Evolutionary conservation across 2,888 invertebrate species (phyloP).

Genomic region (Polymixis flavicincta): DNA sequence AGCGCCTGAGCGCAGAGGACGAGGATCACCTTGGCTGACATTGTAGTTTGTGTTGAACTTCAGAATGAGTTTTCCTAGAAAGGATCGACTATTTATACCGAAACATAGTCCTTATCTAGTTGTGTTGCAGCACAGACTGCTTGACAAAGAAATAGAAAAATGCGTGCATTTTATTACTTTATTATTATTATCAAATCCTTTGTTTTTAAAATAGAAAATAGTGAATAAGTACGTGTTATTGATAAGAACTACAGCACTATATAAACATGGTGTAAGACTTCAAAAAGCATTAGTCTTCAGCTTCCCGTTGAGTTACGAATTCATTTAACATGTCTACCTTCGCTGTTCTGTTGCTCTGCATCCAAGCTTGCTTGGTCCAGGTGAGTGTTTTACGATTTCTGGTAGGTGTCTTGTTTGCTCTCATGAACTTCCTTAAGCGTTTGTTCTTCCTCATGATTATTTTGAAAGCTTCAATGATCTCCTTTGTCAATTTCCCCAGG

Average conservation of each 20-base stretch:
- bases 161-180: neutral
- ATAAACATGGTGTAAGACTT: neutral
- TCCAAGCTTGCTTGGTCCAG: slow-evolving; percentile 52
- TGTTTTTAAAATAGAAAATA: neutral
- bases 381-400: neutral
- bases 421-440: neutral
- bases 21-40: slow-evolving; percentile 26
- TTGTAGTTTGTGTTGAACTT: slow-evolving; percentile 1
- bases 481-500: no score
- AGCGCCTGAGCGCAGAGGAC: slow-evolving; percentile 26
- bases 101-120: neutral
- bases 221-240: neutral
- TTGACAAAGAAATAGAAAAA: neutral
- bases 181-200: neutral
- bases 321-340: neutral
- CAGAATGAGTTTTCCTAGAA: neutral
- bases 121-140: slow-evolving; percentile 3
- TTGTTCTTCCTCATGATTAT: neutral
- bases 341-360: slow-evolving; percentile 6
- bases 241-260: neutral
- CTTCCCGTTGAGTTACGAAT: slow-evolving; percentile 26
- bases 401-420: neutral
- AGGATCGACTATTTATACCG: neutral
- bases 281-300: slow-evolving; percentile 24
- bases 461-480: no score